phyloP scores from a whole-genome alignment of 2,888 invertebrate species.

The Melitaea athalia region DNA sequence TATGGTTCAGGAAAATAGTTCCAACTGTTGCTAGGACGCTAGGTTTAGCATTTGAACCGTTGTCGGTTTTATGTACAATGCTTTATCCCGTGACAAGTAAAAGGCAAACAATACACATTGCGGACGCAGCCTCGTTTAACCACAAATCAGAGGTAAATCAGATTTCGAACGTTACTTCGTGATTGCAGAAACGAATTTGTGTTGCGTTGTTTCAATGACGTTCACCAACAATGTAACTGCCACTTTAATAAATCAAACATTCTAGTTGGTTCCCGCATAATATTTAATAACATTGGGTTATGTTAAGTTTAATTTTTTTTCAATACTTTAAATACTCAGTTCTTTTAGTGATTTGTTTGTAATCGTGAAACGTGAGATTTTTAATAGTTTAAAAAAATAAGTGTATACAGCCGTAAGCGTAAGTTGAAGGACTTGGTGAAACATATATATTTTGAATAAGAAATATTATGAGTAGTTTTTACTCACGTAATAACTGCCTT shows the following conservation, averaged over 20 bases:
- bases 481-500: no score
- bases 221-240: conserved; percentile 41
- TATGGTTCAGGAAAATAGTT: neutral
- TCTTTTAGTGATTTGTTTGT: no score
- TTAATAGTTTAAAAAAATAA: no score
- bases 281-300: neutral
- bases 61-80: conserved; percentile 4
- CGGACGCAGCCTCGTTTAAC: conserved; percentile 51
- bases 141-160: conserved; percentile 79
- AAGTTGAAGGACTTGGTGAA: no score
- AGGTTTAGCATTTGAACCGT: neutral
- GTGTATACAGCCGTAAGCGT: no score
- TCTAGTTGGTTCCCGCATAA: neutral
- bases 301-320: no score
- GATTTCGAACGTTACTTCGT: conserved; percentile 70
- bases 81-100: conserved; percentile 31
- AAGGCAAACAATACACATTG: conserved; percentile 36
- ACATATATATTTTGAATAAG: no score
- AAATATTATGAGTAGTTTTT: no score
- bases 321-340: no score
- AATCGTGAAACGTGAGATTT: no score
- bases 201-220: conserved; percentile 39
- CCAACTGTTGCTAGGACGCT: neutral
- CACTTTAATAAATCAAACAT: conserved; percentile 13
- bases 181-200: conserved; percentile 65